These are phyloP conservation scores for Urocolius indicus DNA, from an alignment of 2,113 vertebrate species.

Conservation along the genomic window DNA sequence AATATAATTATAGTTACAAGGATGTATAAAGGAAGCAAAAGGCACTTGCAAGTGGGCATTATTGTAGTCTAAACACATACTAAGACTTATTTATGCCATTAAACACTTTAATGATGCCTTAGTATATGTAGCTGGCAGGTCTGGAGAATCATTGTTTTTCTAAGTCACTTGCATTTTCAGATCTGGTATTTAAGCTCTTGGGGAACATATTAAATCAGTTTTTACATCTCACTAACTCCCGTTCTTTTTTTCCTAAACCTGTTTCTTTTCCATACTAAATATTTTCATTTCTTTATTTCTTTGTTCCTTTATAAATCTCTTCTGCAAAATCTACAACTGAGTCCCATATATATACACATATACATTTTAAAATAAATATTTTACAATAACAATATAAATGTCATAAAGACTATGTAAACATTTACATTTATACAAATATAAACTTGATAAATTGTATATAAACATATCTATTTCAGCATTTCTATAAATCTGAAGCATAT, in stretches of 20 bases:
- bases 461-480: not conserved
- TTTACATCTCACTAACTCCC: not conserved
- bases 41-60: not conserved
- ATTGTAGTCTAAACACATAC: not conserved
- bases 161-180: not conserved
- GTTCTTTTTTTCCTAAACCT: not conserved
- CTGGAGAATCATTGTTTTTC: not conserved
- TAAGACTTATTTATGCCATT: not conserved
- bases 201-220: not conserved
- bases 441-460: not conserved
- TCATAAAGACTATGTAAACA: not conserved
- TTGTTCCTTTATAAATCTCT: not conserved
- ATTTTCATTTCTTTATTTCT: not conserved
- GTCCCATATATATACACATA: not conserved
- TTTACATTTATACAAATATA: not conserved
- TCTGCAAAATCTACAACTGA: not conserved
- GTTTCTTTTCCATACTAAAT: not conserved
- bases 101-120: not conserved
- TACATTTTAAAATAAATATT: not conserved
- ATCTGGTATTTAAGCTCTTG: not conserved
- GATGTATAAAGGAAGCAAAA: not conserved
- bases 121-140: not conserved
- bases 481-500: not conserved
- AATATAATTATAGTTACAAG: not conserved
- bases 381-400: not conserved